Evolutionary conservation across 2,888 invertebrate species (phyloP), one percentile per base, ranked within the genome.

Genomic region (Idaea straminata): DNA sequence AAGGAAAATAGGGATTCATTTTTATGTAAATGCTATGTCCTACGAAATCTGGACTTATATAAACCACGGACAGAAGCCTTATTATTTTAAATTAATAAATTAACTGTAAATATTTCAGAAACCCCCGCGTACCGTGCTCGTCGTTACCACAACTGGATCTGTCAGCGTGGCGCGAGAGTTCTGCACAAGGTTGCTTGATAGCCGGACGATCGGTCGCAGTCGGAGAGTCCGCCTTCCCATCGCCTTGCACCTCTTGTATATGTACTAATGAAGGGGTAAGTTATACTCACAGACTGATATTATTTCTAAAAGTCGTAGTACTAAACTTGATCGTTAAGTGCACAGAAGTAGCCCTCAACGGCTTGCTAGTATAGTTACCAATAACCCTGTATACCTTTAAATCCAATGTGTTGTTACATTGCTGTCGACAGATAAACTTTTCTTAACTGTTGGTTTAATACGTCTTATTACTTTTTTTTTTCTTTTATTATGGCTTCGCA

Each of bases 231-330:
- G 96, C 96, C 34, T 96, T 98, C 89, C 97, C 97, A 0, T 96
- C 96, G n/a, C 98, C 98, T 3, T 98, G 98, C 83, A 98, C 97
- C 0, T 97, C 97, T 65, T 98, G 98, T 81, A 95, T 97, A 67
- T 98, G 98, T 81, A 96, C 97, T 7, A 90, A 93, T 16, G 97
- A 97, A 89, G 98, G 98, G 82, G 97, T 97, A 91, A 95, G 95
- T 94, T 72, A 10, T 57, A 57, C n/a, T 13, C 7, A 7, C 5
- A 62, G n/a, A n/a, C n/a, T n/a, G n/a, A n/a, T 6, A 61, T 64
- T 34, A 58, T 62, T 57, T 16, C 57, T 4, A n/a, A 59, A 36
- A 25, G 25, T 25, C 25, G 25, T 25, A 25, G 25, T 2, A 25
- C 25, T 2, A 25, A 25, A 25, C 2, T 25, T 25, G 25, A 25